Evolutionary conservation across 2,797 vertebrate species (phyloP), one percentile per base, ranked within the genome.

Genomic region (Sebastes iracundus): DNA sequence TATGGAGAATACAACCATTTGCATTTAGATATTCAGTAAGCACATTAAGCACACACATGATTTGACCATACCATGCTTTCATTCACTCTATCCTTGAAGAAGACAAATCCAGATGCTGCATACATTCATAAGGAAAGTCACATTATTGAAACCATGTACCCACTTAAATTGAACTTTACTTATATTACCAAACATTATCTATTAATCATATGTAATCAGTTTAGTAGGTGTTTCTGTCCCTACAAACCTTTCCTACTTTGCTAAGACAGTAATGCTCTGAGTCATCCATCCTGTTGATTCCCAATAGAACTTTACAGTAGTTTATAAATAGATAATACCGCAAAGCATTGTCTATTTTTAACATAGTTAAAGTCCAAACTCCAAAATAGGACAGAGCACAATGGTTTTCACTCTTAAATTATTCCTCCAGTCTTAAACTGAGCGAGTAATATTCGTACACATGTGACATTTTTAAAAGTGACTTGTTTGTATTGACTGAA

Each of bases 261-360:
- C 28, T 35, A 49, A 76, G 79, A 68, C 64, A 81, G 38, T 35
- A 58, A 59, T 72, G 63, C 72, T 67, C 22, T 65, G 46, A 82
- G 60, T 63, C 49, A 38, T 79, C 72, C 49, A 13, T 79, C 67
- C 69, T 78, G 79, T 84, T 81, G 78, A 83, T 82, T 88, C 80
- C 81, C 83, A 77, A 12, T 28, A 85, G 49, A 72, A 55, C 81
- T 79, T 84, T 58, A 66, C 79, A 33, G 23, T 59, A 52, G 63
- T 79, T 65, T 90, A 88, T 88, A 89, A 90, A 90, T 93, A 90
- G 83, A 87, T 63, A 55, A 75, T 68, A 69, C 64, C 59, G 71
- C 64, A 79, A 85, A 88, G 77, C 61, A 80, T 60, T n/a, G 3
- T 76, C 88, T 90, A 88, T 89, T 91, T 90, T 90, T 91, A 92